These are phyloP conservation scores for Paralinhomoeus sp. DNA, from an alignment of 2,888 invertebrate genomes.

Conservation along the genomic window DNA sequence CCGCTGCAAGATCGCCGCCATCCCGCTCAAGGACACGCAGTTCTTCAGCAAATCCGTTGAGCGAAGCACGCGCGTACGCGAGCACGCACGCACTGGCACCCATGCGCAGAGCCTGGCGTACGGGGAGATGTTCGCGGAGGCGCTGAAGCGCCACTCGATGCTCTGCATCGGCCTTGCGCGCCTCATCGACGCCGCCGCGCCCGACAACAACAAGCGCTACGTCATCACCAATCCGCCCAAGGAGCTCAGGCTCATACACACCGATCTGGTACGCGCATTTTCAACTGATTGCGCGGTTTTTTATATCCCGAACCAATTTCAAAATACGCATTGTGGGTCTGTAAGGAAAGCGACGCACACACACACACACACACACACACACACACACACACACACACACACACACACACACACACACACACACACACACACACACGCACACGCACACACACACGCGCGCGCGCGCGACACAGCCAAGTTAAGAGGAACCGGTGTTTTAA, in stretches of 20 bases:
- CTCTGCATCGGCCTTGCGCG: constrained; percentile 91
- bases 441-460: no score
- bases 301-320: no score
- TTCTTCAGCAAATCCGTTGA: not conserved
- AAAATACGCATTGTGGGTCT: no score
- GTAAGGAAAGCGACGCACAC: no score
- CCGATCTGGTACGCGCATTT: constrained; percentile 54
- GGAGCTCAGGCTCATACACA: constrained; percentile 78
- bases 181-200: constrained; percentile 24
- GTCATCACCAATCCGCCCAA: constrained; percentile 97
- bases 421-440: no score
- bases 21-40: constrained; percentile 68
- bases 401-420: no score
- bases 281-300: no score
- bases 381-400: no score
- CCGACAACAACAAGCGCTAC: constrained; percentile 65
- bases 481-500: no score
- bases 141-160: constrained; percentile 83
- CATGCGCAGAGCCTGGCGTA: constrained; percentile 36
- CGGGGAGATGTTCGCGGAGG: constrained; percentile 80
- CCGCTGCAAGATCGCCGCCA: constrained; percentile 84
- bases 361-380: no score
- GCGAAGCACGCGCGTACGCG: not conserved
- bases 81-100: not conserved
- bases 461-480: no score